phyloP scores from a whole-genome alignment of 2,113 vertebrate genomes.

The Lepisosteus osseus region DNA sequence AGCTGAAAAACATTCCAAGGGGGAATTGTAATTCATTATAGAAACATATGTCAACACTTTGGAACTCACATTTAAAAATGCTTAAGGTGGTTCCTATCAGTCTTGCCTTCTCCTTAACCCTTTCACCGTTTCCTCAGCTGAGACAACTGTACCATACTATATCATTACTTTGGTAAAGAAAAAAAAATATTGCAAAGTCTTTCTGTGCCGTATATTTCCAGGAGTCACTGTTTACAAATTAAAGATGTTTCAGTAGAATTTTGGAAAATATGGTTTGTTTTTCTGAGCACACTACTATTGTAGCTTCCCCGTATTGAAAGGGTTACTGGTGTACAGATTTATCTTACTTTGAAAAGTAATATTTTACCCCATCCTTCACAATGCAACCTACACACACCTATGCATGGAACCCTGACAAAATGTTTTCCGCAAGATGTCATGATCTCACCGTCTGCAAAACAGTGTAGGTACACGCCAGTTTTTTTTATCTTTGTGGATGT shows the following conservation, averaged over 20 bases:
- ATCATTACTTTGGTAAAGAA: too few species aligned
- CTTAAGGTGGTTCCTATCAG: constrained; percentile 23
- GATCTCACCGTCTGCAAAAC: not conserved
- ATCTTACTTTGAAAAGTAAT: constrained; percentile 27
- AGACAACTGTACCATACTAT: not conserved
- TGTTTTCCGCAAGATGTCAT: not conserved
- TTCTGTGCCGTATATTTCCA: too few species aligned
- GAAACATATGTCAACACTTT: constrained; percentile 44
- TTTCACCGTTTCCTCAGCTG: constrained; percentile 21
- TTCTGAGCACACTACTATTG: constrained; percentile 11
- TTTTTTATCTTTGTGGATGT: too few species aligned
- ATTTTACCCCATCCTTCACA: constrained; percentile 37
- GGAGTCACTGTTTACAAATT: not conserved
- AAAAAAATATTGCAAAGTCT: too few species aligned
- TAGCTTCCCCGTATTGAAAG: constrained; percentile 20
- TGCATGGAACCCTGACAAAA: not conserved
- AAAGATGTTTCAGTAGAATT: not conserved
- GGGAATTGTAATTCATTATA: constrained; percentile 34
- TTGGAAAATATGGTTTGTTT: constrained; percentile 1
- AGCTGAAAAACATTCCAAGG: constrained; percentile 39
- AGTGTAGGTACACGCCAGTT: too few species aligned
- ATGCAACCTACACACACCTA: constrained; percentile 25
- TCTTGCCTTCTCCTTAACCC: constrained; percentile 19
- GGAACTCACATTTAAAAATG: constrained; percentile 39
- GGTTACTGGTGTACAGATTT: not conserved